Evolutionary conservation across 1,140 invertebrate species (phyloP), one percentile per base, ranked within the genome.

Genomic region (Pseudoatta argentina): DNA sequence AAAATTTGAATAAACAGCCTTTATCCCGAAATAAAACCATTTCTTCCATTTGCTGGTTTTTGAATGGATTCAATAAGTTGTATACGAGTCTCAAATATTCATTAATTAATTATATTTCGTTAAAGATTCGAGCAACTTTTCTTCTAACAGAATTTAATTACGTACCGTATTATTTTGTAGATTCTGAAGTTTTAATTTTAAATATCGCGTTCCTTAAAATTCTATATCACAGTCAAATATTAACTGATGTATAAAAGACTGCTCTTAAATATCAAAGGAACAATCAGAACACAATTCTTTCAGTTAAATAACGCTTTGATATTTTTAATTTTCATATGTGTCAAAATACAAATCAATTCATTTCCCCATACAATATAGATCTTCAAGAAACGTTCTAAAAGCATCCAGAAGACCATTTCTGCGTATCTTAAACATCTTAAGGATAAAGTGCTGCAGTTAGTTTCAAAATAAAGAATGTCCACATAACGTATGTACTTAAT

Each of bases 71-170:
- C 14, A 24, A 51, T 3, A 14, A n/a, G 21, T 18, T 59, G n/a
- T n/a, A 51, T 51, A 51, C 12, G 14, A 51, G 48, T 59, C 3
- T 73, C 30, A 61, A 18, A 30, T 57, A 24, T 55, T 59, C 0
- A 39, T 75, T 61, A 59, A 61, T 57, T 12, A 75, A 75, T 1
- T n/a, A 39, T 14, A 39, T 0, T 16, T 61, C 2, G 1, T 51
- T 18, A 14, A 59, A 24, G 14, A 59, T 5, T 61, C 3, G 0
- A 59, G 7, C 0, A 18, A 6, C 3, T 44, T 27, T 30, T 48
- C 3, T 10, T 24, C 1, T 48, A 39, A 59, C 16, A 24, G 39
- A 63, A 61, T 63, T 77, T 44, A 77, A 77, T 77, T 63, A 48
- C 4, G 30, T 4, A 12, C 12, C 12, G 24, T 69, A 34, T 75